Conservation (phyloP, 2,113 vertebrate genomes). For the Oxyruncus cristatus region DNA sequence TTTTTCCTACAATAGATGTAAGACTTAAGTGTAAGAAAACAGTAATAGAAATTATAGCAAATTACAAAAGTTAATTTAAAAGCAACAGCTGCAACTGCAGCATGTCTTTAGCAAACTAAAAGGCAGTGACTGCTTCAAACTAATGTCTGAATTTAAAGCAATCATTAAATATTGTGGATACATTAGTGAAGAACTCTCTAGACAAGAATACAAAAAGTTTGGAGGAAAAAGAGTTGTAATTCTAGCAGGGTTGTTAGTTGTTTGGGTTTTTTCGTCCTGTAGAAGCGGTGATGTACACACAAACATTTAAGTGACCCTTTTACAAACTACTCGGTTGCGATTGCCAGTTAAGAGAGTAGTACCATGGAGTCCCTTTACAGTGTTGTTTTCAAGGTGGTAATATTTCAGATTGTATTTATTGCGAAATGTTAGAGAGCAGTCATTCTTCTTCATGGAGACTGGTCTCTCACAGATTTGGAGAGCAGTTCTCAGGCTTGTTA, state of each 20-base stretch:
- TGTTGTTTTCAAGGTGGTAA: not conserved
- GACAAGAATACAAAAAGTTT: not conserved
- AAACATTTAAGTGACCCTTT: not conserved
- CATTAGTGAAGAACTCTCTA: not conserved
- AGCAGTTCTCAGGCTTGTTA: not conserved
- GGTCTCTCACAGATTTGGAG: not conserved
- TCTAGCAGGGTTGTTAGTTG: not conserved
- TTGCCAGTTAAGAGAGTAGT: not conserved
- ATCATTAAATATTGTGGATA: not conserved
- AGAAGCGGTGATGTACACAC: not conserved
- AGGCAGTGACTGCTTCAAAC: not conserved
- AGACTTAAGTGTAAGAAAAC: not conserved
- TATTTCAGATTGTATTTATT: not conserved
- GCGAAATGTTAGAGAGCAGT: not conserved
- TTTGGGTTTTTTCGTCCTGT: not conserved
- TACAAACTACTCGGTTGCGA: not conserved
- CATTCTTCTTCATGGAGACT: not conserved
- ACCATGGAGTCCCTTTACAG: not conserved
- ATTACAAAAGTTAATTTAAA: not conserved
- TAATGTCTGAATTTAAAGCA: not conserved
- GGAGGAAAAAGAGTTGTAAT: not conserved
- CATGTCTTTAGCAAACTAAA: not conserved
- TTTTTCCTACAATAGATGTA: not conserved
- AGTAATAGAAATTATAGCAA: not conserved
- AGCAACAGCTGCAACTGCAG: not conserved